A percentile compares a stretch with the other conserved stretches of the same genome.
Evolutionary conservation across 2,888 invertebrate species (phyloP).

Genomic region (Bombylius major): DNA sequence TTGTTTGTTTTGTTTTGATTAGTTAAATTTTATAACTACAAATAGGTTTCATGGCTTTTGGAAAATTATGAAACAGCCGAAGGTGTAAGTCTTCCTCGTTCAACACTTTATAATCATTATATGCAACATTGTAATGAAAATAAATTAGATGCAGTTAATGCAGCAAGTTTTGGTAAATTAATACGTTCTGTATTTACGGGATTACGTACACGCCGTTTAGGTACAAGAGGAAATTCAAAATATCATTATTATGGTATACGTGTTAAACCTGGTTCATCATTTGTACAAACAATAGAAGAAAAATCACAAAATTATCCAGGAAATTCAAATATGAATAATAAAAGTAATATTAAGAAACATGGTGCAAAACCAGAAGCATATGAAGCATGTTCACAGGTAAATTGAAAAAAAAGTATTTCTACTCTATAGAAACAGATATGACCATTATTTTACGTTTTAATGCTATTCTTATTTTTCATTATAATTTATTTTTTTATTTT

Average conservation of each 20-base stretch:
- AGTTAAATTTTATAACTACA: too few species aligned
- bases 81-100: slow-evolving; percentile 79
- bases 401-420: not conserved
- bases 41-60: slow-evolving; percentile 81
- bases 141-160: slow-evolving; percentile 96
- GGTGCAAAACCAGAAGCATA: slow-evolving; percentile 33
- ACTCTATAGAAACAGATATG: too few species aligned
- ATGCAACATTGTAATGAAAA: slow-evolving; percentile 86
- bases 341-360: slow-evolving; percentile 23
- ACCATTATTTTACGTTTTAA: not conserved
- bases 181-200: slow-evolving; percentile 97
- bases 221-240: slow-evolving; percentile 95
- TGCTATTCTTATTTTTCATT: too few species aligned
- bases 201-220: slow-evolving; percentile 82
- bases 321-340: slow-evolving; percentile 8
- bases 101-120: slow-evolving; percentile 94
- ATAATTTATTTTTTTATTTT: not conserved
- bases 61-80: slow-evolving; percentile 98
- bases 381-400: slow-evolving; percentile 35
- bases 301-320: slow-evolving; percentile 23
- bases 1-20: not conserved
- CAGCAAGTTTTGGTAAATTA: slow-evolving; percentile 97
- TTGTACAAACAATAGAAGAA: slow-evolving; percentile 48
- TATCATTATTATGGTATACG: slow-evolving; percentile 99
- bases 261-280: slow-evolving; percentile 73